These are phyloP conservation scores for Panurus biarmicus DNA, from an alignment of 2,113 vertebrate genomes.

Conservation along the genomic window DNA sequence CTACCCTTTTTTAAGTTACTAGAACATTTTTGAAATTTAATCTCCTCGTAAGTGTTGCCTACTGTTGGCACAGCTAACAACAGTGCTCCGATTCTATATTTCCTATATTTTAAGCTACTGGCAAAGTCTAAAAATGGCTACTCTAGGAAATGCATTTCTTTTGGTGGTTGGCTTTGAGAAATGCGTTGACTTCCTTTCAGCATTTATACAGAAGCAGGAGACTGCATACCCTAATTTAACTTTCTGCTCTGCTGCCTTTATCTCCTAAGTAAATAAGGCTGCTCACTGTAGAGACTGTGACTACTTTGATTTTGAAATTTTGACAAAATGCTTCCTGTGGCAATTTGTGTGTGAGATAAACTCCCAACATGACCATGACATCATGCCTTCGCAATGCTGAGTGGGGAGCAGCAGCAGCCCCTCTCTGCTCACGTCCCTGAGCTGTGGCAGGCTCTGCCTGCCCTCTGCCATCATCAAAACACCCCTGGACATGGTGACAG, in stretches of 20 bases:
- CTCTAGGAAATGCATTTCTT: not conserved
- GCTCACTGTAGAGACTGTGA: not conserved
- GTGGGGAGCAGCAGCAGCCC: not conserved
- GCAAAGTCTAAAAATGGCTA: not conserved
- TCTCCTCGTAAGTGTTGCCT: not conserved
- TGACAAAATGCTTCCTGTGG: conserved; percentile 41
- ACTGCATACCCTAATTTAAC: conserved; percentile 8
- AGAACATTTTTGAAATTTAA: not conserved
- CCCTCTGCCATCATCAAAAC: conserved; percentile 43
- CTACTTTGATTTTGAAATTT: conserved; percentile 17
- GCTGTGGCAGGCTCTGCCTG: not conserved
- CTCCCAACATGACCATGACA: not conserved
- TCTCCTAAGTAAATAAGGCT: conserved; percentile 35
- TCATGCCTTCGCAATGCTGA: not conserved
- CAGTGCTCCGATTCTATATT: not conserved
- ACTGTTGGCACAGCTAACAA: not conserved
- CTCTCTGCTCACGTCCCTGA: accelerated
- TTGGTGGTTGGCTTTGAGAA: not conserved
- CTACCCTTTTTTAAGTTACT: not conserved
- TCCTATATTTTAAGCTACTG: not conserved
- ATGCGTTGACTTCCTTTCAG: not conserved
- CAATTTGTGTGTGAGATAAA: conserved; percentile 30
- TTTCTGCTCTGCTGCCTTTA: conserved; percentile 13
- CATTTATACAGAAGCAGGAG: conserved; percentile 19
- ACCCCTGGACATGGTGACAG: not conserved